Conservation (phyloP, 2,888 invertebrate genomes). For the Harmothoe impar region DNA sequence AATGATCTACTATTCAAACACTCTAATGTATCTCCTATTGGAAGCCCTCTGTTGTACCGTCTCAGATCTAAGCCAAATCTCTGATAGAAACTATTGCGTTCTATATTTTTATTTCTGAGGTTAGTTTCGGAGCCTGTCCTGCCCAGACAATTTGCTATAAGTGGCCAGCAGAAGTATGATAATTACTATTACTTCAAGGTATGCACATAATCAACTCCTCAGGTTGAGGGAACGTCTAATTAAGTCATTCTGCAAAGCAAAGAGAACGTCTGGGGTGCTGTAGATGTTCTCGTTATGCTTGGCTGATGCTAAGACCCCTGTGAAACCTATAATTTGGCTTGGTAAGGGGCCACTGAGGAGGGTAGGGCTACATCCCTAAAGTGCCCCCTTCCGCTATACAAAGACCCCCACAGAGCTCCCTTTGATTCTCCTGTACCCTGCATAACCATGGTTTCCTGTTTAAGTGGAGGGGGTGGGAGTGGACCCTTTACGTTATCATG, state of each 20-base stretch:
- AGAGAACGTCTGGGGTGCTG: constrained; percentile 20
- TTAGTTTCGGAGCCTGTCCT: no score
- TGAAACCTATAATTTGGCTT: constrained; percentile 44
- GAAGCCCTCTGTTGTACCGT: background rate
- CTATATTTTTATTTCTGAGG: background rate
- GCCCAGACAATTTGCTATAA: background rate
- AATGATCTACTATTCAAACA: constrained; percentile 55
- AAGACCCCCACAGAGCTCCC: constrained; percentile 40
- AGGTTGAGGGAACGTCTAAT: background rate
- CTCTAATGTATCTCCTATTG: constrained; percentile 43
- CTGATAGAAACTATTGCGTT: background rate
- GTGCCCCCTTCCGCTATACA: background rate
- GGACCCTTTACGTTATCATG: background rate
- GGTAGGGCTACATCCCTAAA: constrained; percentile 28
- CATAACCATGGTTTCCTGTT: constrained; percentile 33
- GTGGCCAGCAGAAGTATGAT: background rate
- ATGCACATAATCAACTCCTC: background rate
- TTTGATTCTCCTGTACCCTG: constrained; percentile 18
- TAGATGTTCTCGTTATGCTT: background rate
- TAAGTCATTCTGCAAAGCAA: constrained; percentile 43
- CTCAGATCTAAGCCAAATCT: constrained; percentile 10
- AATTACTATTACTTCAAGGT: background rate
- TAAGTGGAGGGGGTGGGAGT: background rate
- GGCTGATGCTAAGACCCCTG: constrained; percentile 15
- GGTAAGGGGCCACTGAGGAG: constrained; percentile 10